Evolutionary conservation across 2,113 vertebrate species (phyloP), one percentile per base, ranked within the genome.

Genomic region (Gnathonemus echidnorhynchus): DNA sequence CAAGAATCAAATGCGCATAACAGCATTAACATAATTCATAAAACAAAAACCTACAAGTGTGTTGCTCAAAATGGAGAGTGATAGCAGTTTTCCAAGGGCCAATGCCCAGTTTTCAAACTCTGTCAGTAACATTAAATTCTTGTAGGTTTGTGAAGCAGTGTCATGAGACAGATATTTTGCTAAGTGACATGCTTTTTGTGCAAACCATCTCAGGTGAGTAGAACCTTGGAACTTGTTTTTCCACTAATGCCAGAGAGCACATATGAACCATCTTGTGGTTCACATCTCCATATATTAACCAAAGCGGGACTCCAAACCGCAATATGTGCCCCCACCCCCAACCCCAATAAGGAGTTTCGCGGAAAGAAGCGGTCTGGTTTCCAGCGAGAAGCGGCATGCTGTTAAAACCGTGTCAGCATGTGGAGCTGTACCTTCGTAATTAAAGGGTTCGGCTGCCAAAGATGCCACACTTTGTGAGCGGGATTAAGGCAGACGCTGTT

Each of bases 381-480:
- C 35, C 93, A 92, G 91, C 89, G 89, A 88, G 88, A 93, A 91
- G 84, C 42, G 92, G 92, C 89, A 91, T 84, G 87, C 91, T 39
- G 90, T 27, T 89, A 93, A 92, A 92, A 93, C 93, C 89, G 93
- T 93, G 93, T 94, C 92, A 92, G 90, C 93, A 89, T 58, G 88
- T 86, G 74, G 48, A 89, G 90, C 90, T 88, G 42, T 87, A 93
- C 89, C 92, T 87, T 90, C 88, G 87, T 92, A 92, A 94, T 92
- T 91, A 93, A 91, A 89, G 52, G 91, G n/a, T 92, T 52, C 86
- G 31, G 58, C 88, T 90, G 93, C 93, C 94, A 92, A 90, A 89
- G 91, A 92, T 90, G 27, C 87, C 52, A 45, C 52, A 46, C 35
- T 62, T 35, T 45, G 35, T 53, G 27, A 56, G 86, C 86, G n/a